phyloP scores from a whole-genome alignment of 2,888 invertebrate species.

The Clistopyga incitator region DNA sequence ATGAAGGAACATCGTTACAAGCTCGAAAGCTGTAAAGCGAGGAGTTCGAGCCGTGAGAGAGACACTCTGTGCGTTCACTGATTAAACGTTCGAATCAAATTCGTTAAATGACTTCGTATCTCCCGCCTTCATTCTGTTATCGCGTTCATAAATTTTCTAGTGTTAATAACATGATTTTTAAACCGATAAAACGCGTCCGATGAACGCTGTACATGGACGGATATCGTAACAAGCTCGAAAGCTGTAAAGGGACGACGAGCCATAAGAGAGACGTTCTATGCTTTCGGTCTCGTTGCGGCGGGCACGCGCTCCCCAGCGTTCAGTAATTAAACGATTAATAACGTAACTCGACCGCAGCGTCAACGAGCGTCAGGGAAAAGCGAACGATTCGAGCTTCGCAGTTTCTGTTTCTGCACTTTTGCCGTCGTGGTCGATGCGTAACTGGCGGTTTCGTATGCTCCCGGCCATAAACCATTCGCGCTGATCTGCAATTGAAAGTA shows the following conservation, averaged over 20 bases:
- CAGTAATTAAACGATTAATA: conserved; percentile 39
- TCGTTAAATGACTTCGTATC: too few species aligned
- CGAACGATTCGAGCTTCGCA: background rate
- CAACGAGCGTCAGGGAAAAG: conserved; percentile 1
- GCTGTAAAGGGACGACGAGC: background rate
- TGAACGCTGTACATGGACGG: background rate
- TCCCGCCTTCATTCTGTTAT: background rate
- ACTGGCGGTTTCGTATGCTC: background rate
- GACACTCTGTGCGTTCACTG: background rate
- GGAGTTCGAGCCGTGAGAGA: background rate
- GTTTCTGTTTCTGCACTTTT: conserved; percentile 11
- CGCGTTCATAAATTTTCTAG: background rate
- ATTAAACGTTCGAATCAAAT: too few species aligned
- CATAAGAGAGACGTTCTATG: background rate
- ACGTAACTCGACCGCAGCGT: conserved; percentile 23
- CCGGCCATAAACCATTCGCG: background rate
- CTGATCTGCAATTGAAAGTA: background rate
- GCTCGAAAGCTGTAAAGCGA: background rate
- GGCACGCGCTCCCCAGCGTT: background rate
- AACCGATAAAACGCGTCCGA: background rate
- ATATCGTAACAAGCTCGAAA: background rate
- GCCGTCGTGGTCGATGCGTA: background rate
- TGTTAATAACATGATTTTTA: background rate
- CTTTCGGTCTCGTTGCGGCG: conserved; percentile 16
- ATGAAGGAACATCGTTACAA: background rate